A percentile compares a stretch with the other conserved stretches of the same genome.
These are phyloP conservation scores for Sinocyclocheilus rhinocerous DNA, from an alignment of 2,113 vertebrate species.

Conservation along the genomic window DNA sequence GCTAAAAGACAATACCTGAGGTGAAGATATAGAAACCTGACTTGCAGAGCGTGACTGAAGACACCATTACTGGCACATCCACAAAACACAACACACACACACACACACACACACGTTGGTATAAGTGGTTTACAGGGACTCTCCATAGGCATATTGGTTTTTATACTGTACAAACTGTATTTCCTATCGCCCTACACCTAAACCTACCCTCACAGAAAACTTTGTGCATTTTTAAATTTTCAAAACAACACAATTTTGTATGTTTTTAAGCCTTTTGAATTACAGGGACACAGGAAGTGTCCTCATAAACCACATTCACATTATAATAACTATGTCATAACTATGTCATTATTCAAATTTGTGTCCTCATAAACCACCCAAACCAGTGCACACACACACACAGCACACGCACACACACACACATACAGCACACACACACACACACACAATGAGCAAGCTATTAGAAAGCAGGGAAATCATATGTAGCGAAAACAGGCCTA, in stretches of 20 bases:
- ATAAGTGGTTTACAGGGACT: neutral
- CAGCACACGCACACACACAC: constrained; percentile 20
- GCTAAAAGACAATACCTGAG: constrained; percentile 47
- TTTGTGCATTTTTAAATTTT: too few species aligned
- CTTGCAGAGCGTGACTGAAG: constrained; percentile 42
- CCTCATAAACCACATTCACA: too few species aligned
- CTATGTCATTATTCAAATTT: too few species aligned
- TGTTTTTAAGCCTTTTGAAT: too few species aligned
- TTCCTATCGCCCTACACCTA: too few species aligned
- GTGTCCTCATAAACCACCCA: too few species aligned
- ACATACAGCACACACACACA: constrained; percentile 27
- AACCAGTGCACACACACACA: neutral
- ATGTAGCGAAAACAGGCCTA: constrained; percentile 20
- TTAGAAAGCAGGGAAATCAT: constrained; percentile 37
- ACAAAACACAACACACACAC: constrained; percentile 15
- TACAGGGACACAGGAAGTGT: too few species aligned
- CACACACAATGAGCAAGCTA: constrained; percentile 25
- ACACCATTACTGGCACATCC: constrained; percentile 47
- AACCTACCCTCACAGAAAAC: too few species aligned
- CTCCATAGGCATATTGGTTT: too few species aligned
- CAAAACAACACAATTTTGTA: too few species aligned
- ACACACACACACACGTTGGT: constrained; percentile 4
- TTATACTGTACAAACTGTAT: too few species aligned
- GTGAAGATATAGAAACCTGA: constrained; percentile 44
- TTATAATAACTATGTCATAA: too few species aligned